These are phyloP conservation scores for Lagorchestes hirsutus DNA, from an alignment of 2,797 vertebrate species.

Conservation along the genomic window DNA sequence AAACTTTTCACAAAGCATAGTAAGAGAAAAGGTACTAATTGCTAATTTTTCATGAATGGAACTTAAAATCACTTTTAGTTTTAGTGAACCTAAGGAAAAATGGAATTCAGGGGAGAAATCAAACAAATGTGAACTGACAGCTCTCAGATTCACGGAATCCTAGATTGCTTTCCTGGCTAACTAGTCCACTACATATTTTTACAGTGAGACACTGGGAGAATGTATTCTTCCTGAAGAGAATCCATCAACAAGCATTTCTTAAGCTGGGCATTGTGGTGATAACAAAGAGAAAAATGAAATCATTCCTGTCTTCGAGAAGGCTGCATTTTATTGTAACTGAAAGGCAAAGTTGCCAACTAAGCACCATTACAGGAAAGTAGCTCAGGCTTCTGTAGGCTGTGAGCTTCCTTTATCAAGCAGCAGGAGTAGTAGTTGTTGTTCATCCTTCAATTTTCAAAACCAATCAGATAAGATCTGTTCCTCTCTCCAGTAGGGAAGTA, in stretches of 20 bases:
- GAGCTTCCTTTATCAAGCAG: background rate
- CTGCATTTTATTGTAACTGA: background rate
- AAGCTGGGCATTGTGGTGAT: background rate
- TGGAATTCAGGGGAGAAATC: background rate
- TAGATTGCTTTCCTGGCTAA: background rate
- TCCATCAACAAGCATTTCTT: background rate
- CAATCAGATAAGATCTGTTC: background rate
- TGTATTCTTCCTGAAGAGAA: background rate
- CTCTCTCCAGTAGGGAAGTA: background rate
- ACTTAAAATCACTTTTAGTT: background rate
- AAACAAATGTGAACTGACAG: background rate
- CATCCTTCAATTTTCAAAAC: no score
- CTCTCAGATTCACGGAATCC: background rate
- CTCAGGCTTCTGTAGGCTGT: background rate
- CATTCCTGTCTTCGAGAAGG: background rate
- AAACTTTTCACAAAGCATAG: background rate
- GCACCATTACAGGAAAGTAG: background rate
- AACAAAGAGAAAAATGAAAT: background rate
- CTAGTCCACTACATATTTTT: background rate
- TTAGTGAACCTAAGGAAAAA: background rate
- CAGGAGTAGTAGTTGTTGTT: no score
- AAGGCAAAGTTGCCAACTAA: background rate
- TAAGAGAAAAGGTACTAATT: background rate
- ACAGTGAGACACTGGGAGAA: background rate
- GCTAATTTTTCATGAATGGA: constrained; percentile 81